A percentile compares a stretch with the other conserved stretches of the same genome.
Conservation (phyloP, 2,888 invertebrate species). For the Acrobasis consociella region DNA sequence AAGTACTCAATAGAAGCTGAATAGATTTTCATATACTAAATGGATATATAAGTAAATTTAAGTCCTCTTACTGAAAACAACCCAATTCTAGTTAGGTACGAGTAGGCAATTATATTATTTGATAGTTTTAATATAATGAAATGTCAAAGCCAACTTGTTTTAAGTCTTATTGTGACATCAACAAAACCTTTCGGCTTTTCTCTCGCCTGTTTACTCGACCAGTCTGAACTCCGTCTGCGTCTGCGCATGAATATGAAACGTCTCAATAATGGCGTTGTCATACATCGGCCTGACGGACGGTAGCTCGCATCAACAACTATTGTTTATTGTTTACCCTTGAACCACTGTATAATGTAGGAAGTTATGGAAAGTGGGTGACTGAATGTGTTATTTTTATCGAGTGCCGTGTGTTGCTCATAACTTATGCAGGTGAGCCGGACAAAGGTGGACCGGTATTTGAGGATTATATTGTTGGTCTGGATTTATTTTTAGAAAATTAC, state of each 20-base stretch:
- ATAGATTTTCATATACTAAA: too few relatives aligned
- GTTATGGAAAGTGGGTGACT: conserved; percentile 21
- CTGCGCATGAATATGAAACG: conserved; percentile 62
- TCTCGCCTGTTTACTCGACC: conserved; percentile 55
- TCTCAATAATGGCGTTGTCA: conserved; percentile 64
- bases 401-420: conserved; percentile 8
- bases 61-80: too few relatives aligned
- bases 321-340: conserved; percentile 66
- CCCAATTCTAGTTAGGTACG: too few relatives aligned
- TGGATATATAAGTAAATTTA: too few relatives aligned
- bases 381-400: conserved; percentile 22
- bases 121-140: too few relatives aligned
- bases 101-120: too few relatives aligned
- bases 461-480: not conserved
- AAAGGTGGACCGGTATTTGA: conserved; percentile 4
- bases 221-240: conserved; percentile 66
- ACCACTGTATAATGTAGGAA: conserved; percentile 38
- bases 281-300: conserved; percentile 64
- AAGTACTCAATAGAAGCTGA: too few relatives aligned
- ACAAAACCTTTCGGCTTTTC: not conserved
- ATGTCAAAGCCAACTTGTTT: too few relatives aligned
- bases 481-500: not conserved
- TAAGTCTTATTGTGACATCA: too few relatives aligned
- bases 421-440: not conserved
- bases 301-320: conserved; percentile 60